Conservation (phyloP, 2,888 invertebrate genomes). For the Ypsolopha sequella region DNA sequence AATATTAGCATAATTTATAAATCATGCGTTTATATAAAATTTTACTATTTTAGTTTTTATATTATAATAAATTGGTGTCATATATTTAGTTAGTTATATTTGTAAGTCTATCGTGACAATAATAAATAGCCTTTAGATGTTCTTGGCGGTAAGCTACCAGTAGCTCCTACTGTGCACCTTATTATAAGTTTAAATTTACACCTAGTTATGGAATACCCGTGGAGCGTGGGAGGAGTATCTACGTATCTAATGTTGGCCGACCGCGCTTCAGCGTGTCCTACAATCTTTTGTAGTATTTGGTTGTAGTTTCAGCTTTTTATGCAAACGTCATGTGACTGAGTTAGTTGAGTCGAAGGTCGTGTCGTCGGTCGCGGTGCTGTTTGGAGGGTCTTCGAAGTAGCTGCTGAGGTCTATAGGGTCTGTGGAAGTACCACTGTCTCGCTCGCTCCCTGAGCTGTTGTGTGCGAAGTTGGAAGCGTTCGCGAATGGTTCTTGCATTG, state of each 20-base stretch:
- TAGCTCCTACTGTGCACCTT: not conserved
- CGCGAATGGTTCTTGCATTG: slow-evolving; percentile 12
- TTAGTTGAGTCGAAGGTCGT: not conserved
- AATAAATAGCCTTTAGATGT: too few species aligned
- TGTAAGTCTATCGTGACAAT: not conserved
- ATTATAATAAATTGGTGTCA: slow-evolving; percentile 3
- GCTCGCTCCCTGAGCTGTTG: slow-evolving; percentile 8
- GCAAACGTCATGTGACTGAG: slow-evolving; percentile 28
- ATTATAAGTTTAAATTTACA: not conserved
- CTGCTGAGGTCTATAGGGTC: slow-evolving; percentile 10
- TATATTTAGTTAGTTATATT: not conserved
- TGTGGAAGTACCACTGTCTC: not conserved
- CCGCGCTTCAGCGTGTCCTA: not conserved
- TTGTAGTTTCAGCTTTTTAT: not conserved
- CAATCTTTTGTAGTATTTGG: not conserved
- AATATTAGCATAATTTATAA: slow-evolving; percentile 1
- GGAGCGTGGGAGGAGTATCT: not conserved
- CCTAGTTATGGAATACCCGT: slow-evolving; percentile 1
- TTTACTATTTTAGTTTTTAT: not conserved
- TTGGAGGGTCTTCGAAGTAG: not conserved
- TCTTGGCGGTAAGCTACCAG: not conserved
- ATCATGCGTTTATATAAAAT: slow-evolving; percentile 1
- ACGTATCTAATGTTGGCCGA: not conserved
- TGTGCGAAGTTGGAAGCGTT: not conserved
- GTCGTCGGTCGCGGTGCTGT: slow-evolving; percentile 16